phyloP scores from a whole-genome alignment of 2,797 vertebrate genomes.

The Ispidina picta region DNA sequence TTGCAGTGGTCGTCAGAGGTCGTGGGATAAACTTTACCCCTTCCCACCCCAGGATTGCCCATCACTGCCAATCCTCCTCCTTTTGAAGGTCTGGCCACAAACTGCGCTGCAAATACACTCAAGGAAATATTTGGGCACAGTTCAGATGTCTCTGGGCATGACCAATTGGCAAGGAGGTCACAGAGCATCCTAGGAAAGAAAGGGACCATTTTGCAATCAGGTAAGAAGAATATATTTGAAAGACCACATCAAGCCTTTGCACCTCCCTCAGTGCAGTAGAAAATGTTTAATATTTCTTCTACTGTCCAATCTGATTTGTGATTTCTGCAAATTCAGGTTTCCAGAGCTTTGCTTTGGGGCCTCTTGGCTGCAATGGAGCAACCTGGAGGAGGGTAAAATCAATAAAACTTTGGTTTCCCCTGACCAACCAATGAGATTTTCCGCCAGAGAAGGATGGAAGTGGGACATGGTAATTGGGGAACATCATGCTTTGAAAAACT shows the following conservation, averaged over 20 bases:
- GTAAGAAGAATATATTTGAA: not conserved
- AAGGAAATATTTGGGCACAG: not conserved
- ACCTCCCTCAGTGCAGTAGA: not conserved
- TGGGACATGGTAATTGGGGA: not conserved
- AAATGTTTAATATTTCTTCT: not conserved
- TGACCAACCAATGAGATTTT: not conserved
- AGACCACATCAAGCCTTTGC: not conserved
- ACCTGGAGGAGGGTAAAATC: not conserved
- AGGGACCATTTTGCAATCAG: not conserved
- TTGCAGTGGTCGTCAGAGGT: not conserved
- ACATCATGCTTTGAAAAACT: fast-evolving
- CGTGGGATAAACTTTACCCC: not conserved
- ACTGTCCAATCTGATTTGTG: not conserved
- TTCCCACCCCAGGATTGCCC: not conserved
- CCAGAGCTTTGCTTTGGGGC: not conserved
- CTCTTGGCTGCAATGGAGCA: not conserved
- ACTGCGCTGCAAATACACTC: not conserved
- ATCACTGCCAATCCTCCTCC: not conserved
- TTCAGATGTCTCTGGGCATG: not conserved
- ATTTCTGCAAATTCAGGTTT: not conserved
- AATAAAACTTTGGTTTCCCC: not conserved
- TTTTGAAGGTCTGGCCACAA: not conserved
- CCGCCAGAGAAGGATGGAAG: not conserved
- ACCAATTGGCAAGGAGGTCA: not conserved
- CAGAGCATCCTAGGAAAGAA: not conserved